Base-by-base conservation (phyloP, 2,113 vertebrate genomes). In the Vulpes vulpes region DNA sequence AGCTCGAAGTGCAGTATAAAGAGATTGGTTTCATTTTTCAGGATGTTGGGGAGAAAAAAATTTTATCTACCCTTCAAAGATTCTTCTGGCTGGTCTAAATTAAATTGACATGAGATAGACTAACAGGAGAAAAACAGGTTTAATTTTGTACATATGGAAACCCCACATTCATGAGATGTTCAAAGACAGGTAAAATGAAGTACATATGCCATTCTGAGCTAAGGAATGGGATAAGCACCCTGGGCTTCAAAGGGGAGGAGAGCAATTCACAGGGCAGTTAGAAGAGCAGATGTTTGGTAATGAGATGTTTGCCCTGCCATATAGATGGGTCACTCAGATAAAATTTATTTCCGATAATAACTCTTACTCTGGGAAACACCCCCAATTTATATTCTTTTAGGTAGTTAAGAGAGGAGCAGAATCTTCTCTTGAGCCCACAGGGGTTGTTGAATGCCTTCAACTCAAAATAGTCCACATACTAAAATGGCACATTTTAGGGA, bases 11-110 rank as follows among this genome's bases (percentile, higher is more conserved):
- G 32, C 25, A 1, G 1, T 74, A 1, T 80, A 88, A 83, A 93
- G 59, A 11, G 57, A 57, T 10, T 74, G 30, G 27, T 96, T 92
- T 90, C 12, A 74, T 86, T 95, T 95, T 96, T 76, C 23, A 74
- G 20, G 49, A 74, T 69, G 32, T 69, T 69, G 32, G 32, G 67
- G 16, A n/a, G 32, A 19, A 35, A 69, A 69, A 3, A 69, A n/a
- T 69, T 69, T 35, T 69, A 35, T 69, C 17, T 69, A 69, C 67
- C 65, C 32, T 69, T 69, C 32, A 35, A 35, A 69, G 32, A 17
- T 69, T 69, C 67, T 69, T 69, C 67, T 69, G 67, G 67, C 67
- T 69, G 67, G n/a, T 35, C 16, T 69, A 69, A 20, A 69, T 69
- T 69, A 69, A 69, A 69, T 69, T 35, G 32, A 69, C 67, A 35